Percentiles rank a stretch among this genome's conserved stretches.
Evolutionary conservation across 2,797 vertebrate species (phyloP).

Genomic region (Taenioides sp.): DNA sequence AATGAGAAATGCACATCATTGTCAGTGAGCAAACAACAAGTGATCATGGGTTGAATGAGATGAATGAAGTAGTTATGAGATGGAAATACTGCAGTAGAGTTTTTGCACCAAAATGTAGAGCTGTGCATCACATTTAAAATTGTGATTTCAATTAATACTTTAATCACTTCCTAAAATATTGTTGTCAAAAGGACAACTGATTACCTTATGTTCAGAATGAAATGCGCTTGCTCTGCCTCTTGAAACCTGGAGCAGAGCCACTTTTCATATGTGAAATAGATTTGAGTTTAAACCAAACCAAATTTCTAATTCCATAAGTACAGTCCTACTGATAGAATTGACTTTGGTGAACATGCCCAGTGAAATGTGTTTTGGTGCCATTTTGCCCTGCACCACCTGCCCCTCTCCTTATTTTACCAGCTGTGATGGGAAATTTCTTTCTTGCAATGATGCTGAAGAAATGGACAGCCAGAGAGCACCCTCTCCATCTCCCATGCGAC

Average conservation of each 20-base stretch:
- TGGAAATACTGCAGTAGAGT: background rate
- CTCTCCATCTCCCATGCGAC: conserved; percentile 61
- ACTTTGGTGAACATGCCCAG: background rate
- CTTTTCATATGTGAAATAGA: too few species aligned
- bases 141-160: background rate
- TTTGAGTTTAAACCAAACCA: too few species aligned
- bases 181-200: too few species aligned
- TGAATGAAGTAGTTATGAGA: background rate
- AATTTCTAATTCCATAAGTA: too few species aligned
- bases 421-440: conserved; percentile 54
- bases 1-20: too few species aligned
- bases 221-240: too few species aligned
- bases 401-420: conserved; percentile 47
- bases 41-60: background rate
- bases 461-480: conserved; percentile 45
- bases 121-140: background rate
- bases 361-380: background rate
- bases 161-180: too few species aligned
- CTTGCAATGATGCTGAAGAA: conserved; percentile 53
- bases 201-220: too few species aligned
- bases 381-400: conserved; percentile 52
- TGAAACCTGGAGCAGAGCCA: too few species aligned
- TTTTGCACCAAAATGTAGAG: background rate
- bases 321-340: background rate
- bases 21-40: too few species aligned